Percentiles rank a stretch among this genome's conserved stretches.
These are phyloP conservation scores for Teleopsis dalmanni DNA, from an alignment of 1,140 invertebrate species.

Conservation along the genomic window DNA sequence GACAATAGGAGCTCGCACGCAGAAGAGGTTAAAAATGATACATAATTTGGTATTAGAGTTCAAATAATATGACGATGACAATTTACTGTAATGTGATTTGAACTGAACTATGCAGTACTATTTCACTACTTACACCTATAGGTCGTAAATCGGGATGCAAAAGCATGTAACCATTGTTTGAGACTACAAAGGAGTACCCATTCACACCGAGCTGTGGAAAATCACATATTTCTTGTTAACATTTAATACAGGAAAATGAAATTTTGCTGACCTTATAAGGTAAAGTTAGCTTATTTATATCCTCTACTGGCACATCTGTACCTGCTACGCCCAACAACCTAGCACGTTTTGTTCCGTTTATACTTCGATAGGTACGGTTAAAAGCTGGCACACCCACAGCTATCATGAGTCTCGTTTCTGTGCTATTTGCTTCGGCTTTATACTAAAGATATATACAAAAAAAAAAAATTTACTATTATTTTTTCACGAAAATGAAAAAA, in stretches of 20 bases:
- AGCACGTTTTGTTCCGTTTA: conserved; percentile 54
- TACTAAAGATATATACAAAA: conserved; percentile 18
- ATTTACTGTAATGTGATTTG: background rate
- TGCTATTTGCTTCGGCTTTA: conserved; percentile 46
- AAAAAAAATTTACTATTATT: background rate
- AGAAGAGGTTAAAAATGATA: too few species aligned
- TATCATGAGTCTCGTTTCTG: conserved; percentile 60
- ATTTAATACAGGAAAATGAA: background rate
- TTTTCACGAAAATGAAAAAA: background rate
- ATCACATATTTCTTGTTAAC: background rate
- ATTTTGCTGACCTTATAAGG: conserved; percentile 58
- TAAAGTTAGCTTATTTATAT: conserved; percentile 77
- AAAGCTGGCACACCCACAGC: conserved; percentile 82
- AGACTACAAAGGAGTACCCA: conserved; percentile 91
- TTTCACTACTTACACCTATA: conserved; percentile 50
- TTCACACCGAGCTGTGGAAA: conserved; percentile 77
- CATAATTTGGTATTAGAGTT: too few species aligned
- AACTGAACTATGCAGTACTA: background rate
- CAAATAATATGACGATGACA: too few species aligned
- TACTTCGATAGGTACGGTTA: conserved; percentile 56
- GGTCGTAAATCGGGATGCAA: conserved; percentile 70
- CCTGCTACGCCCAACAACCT: conserved; percentile 85
- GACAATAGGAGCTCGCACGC: too few species aligned
- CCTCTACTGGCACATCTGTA: conserved; percentile 86
- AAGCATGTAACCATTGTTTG: conserved; percentile 91